These are phyloP conservation scores for Heterocephalus glaber DNA, from an alignment of 2,113 vertebrate species.

Conservation along the genomic window DNA sequence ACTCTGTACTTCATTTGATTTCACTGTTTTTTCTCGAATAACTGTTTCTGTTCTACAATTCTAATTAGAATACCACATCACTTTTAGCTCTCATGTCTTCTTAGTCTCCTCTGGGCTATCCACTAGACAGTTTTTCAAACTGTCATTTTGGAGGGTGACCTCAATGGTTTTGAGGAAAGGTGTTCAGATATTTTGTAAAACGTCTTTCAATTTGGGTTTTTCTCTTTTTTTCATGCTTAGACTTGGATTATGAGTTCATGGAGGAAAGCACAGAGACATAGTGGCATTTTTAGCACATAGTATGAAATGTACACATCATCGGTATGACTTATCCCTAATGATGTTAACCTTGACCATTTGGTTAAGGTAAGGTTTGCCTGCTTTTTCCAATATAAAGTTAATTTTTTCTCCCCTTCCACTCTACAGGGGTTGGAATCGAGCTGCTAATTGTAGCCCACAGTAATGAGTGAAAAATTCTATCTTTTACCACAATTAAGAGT, in stretches of 20 bases:
- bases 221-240: slow-evolving; percentile 9
- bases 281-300: background rate
- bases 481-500: background rate
- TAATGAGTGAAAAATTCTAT: background rate
- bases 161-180: background rate
- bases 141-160: background rate
- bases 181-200: background rate
- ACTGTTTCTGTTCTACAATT: background rate
- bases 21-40: background rate
- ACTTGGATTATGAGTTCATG: background rate
- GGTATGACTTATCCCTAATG: background rate
- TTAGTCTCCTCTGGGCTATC: background rate
- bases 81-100: background rate
- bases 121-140: background rate
- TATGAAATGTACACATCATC: background rate
- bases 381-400: background rate
- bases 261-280: background rate
- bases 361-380: background rate
- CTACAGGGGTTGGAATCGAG: background rate
- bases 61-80: background rate
- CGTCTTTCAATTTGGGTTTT: background rate
- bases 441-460: background rate
- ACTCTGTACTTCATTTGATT: background rate
- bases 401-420: background rate
- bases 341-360: background rate